Conservation (phyloP, 2,113 vertebrate species). For the Dermatemys mawii region DNA sequence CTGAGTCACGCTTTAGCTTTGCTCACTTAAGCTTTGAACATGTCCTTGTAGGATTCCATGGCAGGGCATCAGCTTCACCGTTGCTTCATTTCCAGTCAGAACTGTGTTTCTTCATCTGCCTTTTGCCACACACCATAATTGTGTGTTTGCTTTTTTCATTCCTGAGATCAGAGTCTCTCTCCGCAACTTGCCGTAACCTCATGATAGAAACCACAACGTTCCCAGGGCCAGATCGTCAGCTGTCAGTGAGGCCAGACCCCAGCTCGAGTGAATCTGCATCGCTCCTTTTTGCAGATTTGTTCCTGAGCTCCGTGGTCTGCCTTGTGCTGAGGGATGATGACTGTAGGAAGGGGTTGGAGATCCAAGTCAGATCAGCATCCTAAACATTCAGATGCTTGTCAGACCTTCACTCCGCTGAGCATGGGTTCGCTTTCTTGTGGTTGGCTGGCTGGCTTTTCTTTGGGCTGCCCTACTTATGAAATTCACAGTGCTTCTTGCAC, state of each 20-base stretch:
- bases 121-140: constrained; percentile 4
- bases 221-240: not conserved
- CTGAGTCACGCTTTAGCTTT: not conserved
- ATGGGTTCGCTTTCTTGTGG: constrained; percentile 7
- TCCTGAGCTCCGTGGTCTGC: not conserved
- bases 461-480: not conserved
- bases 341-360: not conserved
- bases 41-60: not conserved
- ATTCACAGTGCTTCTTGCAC: not conserved
- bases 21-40: not conserved
- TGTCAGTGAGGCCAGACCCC: not conserved
- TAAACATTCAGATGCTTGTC: not conserved
- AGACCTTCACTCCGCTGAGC: not conserved
- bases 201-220: constrained; percentile 40
- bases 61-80: not conserved
- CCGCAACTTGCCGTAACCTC: constrained; percentile 11
- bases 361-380: not conserved
- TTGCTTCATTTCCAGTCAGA: constrained; percentile 3
- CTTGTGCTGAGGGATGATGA: not conserved
- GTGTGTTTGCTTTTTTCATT: not conserved
- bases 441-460: not conserved
- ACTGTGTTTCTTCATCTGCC: not conserved
- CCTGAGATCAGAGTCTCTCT: constrained; percentile 14
- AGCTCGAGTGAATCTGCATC: not conserved
- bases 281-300: not conserved